Evolutionary conservation across 2,888 invertebrate genomes (phyloP), one percentile per base, ranked within the genome.

Genomic region (Andrena chrysosceles): DNA sequence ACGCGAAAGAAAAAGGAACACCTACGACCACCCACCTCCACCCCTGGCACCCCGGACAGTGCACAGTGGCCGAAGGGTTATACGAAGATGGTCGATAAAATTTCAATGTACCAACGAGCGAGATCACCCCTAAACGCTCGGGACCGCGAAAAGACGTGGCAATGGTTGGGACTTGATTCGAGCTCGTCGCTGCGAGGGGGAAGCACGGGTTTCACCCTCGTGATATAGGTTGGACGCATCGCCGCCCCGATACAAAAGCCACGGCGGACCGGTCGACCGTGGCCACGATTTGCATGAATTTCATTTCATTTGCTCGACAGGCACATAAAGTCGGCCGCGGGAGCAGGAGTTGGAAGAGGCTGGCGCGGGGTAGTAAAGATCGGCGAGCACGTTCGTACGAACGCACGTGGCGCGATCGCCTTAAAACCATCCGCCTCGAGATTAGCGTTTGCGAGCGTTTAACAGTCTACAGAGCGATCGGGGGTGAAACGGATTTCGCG

Each of bases 231-330:
- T 91, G 90, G 85, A 91, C 89, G 92, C 91, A 92, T 91, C 92
- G 86, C 86, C 91, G 87, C 90, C 88, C 85, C 90, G 84, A 90
- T 90, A 92, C 92, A 92, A 92, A 92, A 92, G 91, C 89, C 86
- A 81, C 79, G 86, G 82, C 73, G 72, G 80, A 74, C 77, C 74
- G 76, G 49, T 70, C 79, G 76, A 62, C 68, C 33, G 56, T 48
- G 23, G 84, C 80, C 83, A 76, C 85, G 90, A 93, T 93, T 92
- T 92, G 90, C 91, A 93, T 92, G 91, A 90, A 93, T 92, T 92
- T 91, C 92, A 92, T 92, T 93, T 91, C 88, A 90, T 90, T 91
- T 90, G 89, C 89, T 87, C 89, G 85, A 87, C 87, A 86, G 86
- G 85, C 87, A 89, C 84, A 80, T 90, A 90, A 90, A 92, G 85